Base-by-base conservation (phyloP, 2,888 invertebrate species). In the Rhorus exstirpatorius region DNA sequence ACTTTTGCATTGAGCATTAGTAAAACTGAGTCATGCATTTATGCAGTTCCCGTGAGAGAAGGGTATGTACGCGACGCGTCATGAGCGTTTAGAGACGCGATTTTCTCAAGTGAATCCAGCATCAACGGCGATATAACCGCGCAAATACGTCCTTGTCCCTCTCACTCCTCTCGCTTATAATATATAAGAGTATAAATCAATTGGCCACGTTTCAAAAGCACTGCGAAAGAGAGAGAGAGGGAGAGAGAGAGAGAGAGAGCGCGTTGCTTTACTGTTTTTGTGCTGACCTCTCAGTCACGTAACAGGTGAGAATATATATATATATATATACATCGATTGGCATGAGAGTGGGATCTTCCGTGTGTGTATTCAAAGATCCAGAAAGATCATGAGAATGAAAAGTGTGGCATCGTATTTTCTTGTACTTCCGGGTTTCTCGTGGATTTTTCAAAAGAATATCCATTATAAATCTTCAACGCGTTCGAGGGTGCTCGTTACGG, bases 121-220 rank as follows among this genome's bases (percentile, higher is more conserved):
- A 31, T 83, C 83, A 81, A 8, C 1, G 6, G 46, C 55, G 84
- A 86, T 84, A 85, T 70, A 72, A 84, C 79, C 61, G 51, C 46
- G n/a, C n/a, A n/a, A n/a, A 51, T 74, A 61, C 72, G 79, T 81
- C 83, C 81, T 79, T 83, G 75, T 81, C 41, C 51, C 75, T 80
- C 74, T 61, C 72, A 7, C 31, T 49, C 21, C 46, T 49, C 67
- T 79, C 79, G 53, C 60, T 49, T 81, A 72, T 84, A 83, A 84
- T 87, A 87, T 87, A 41, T 4, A 14, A 3, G 77, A 81, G 78
- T 86, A 87, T 88, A 89, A 90, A 89, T 90, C 90, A 88, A 90
- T 90, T 87, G 89, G 86, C 86, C 58, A 84, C 82, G 83, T 84
- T 83, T 85, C 80, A 70, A 82, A 68, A 49, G 67, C 72, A n/a